A percentile compares a stretch with the other conserved stretches of the same genome.
Evolutionary conservation across 1,140 invertebrate species (phyloP).

Genomic region (Diachasmimorpha longicaudata): DNA sequence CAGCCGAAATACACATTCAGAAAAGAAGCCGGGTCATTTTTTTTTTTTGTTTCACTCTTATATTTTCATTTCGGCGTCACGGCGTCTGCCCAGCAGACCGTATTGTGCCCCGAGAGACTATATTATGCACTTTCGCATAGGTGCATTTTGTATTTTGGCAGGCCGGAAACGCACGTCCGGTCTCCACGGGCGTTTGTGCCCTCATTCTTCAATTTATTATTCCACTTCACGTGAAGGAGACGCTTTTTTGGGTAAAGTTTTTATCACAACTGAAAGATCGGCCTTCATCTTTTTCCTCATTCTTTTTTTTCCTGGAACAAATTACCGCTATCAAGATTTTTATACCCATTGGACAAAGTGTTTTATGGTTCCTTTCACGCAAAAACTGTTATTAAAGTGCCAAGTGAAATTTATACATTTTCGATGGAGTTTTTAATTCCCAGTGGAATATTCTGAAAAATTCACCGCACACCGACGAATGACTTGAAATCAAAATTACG

Average conservation of each 20-base stretch:
- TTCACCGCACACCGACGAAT: no score
- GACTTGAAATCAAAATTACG: no score
- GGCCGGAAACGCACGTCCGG: conserved; percentile 45
- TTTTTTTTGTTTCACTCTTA: background rate
- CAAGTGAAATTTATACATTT: background rate
- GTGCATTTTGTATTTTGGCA: conserved; percentile 28
- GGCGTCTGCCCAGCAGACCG: conserved; percentile 45
- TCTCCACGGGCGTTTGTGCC: background rate
- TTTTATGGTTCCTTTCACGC: background rate
- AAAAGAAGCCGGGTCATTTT: background rate
- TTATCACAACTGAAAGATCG: background rate
- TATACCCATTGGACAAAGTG: background rate
- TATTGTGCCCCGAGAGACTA: conserved; percentile 36
- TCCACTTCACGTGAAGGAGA: background rate
- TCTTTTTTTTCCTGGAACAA: background rate
- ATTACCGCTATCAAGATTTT: background rate
- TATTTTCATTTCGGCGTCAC: conserved; percentile 43
- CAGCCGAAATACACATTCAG: background rate
- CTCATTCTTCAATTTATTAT: conserved; percentile 1
- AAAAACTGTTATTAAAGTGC: background rate
- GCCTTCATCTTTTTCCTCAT: background rate
- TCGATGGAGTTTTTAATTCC: background rate
- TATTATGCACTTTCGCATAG: conserved; percentile 3
- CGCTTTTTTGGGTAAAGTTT: background rate
- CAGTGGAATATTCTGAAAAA: background rate